Percentiles rank a stretch among this genome's conserved stretches.
These are phyloP conservation scores for Jordanella pulchra DNA, from an alignment of 2,797 vertebrate genomes.

Conservation along the genomic window DNA sequence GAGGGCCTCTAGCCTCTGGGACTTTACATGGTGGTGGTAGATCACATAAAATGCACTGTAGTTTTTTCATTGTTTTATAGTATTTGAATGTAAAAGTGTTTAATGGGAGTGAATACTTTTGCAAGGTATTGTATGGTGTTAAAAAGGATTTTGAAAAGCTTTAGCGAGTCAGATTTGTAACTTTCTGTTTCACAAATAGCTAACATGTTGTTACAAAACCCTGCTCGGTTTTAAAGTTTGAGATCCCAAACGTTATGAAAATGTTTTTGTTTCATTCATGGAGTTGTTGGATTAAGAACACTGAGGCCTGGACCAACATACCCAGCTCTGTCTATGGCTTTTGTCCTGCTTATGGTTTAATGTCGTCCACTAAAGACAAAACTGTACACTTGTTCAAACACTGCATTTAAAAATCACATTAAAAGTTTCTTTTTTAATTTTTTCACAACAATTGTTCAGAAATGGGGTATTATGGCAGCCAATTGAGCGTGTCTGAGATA, in stretches of 20 bases:
- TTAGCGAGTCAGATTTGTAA: not conserved
- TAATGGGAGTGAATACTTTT: not conserved
- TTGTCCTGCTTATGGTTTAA: conserved; percentile 13
- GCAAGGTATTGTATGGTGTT: not conserved
- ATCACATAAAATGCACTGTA: not conserved
- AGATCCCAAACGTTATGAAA: conserved; percentile 16
- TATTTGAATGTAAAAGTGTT: not conserved
- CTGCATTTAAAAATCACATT: conserved; percentile 22
- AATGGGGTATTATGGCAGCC: not conserved
- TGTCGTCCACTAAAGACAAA: conserved; percentile 11
- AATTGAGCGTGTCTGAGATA: conserved; percentile 18
- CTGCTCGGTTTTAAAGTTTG: conserved; percentile 22
- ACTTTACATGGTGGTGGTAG: not conserved
- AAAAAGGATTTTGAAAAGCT: not conserved
- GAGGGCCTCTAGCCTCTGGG: no score
- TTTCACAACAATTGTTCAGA: not conserved
- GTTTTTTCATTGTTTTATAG: not conserved
- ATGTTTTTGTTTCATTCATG: conserved; percentile 22
- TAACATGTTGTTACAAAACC: conserved; percentile 15
- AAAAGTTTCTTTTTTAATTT: conserved; percentile 15
- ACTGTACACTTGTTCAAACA: conserved; percentile 24
- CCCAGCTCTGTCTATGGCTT: conserved; percentile 1
- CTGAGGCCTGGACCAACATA: not conserved
- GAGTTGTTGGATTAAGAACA: conserved; percentile 7
- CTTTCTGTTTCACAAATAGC: conserved; percentile 33